Conservation (phyloP, 2,113 vertebrate species). For the Thalassarche chlororhynchos region DNA sequence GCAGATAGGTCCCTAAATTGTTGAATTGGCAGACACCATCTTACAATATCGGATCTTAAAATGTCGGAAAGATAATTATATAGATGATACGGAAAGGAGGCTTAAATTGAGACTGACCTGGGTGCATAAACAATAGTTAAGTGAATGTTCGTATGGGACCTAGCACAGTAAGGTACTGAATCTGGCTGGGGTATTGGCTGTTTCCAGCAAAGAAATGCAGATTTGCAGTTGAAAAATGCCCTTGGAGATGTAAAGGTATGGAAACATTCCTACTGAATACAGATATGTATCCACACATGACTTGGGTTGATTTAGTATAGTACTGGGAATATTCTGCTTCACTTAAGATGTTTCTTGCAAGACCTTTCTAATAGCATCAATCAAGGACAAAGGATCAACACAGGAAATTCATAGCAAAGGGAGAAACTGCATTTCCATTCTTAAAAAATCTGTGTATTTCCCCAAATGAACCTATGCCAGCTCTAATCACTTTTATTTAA, state of each 20-base stretch:
- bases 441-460: background rate
- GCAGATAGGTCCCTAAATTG: background rate
- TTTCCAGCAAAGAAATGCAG: background rate
- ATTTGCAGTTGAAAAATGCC: background rate
- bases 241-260: background rate
- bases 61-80: background rate
- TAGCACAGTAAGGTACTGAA: background rate
- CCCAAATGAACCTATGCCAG: background rate
- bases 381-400: background rate
- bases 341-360: background rate
- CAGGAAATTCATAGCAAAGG: background rate
- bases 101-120: background rate
- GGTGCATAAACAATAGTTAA: background rate
- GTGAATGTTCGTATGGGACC: fast-evolving
- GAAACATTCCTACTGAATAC: background rate
- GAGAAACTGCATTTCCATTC: background rate
- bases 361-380: background rate
- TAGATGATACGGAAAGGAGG: background rate
- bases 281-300: background rate
- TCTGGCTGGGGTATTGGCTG: background rate
- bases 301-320: background rate
- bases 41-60: background rate
- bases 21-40: background rate
- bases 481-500: background rate
- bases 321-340: background rate